A percentile compares a stretch with the other conserved stretches of the same genome.
Evolutionary conservation across 2,113 vertebrate genomes (phyloP).

Genomic region (Thalassarche chlororhynchos): DNA sequence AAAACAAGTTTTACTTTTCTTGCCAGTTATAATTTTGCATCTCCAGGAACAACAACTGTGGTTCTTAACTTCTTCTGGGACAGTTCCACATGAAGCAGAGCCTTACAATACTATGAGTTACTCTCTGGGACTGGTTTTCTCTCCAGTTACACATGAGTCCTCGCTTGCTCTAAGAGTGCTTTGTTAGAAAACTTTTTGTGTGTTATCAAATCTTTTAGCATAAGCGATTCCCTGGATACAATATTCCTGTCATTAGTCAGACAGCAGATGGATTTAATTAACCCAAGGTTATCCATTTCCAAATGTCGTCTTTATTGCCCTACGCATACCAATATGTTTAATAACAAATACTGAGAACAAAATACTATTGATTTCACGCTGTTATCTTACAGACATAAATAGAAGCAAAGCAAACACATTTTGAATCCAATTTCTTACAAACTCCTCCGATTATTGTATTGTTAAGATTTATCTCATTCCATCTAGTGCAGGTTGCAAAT

Average conservation of each 20-base stretch:
- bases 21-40: background rate
- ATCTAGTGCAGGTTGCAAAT: background rate
- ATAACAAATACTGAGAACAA: slow-evolving; percentile 2
- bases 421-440: background rate
- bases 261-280: slow-evolving; percentile 45
- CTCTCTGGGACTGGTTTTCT: background rate
- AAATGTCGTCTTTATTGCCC: background rate
- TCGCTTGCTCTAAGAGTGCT: background rate
- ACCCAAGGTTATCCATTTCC: background rate
- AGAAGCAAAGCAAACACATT: background rate
- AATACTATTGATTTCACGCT: background rate
- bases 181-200: background rate
- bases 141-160: background rate
- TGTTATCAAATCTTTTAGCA: background rate
- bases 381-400: background rate
- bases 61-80: background rate
- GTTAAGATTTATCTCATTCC: background rate
- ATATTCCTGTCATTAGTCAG: slow-evolving; percentile 21
- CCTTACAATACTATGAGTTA: background rate
- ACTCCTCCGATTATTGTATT: background rate
- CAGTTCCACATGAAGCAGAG: background rate
- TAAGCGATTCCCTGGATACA: background rate
- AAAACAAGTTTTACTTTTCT: background rate
- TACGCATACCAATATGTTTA: background rate
- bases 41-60: background rate